Percentiles rank a stretch among this genome's conserved stretches.
Conservation (phyloP, 2,797 vertebrate genomes). For the Gymnopithys bicolor region DNA sequence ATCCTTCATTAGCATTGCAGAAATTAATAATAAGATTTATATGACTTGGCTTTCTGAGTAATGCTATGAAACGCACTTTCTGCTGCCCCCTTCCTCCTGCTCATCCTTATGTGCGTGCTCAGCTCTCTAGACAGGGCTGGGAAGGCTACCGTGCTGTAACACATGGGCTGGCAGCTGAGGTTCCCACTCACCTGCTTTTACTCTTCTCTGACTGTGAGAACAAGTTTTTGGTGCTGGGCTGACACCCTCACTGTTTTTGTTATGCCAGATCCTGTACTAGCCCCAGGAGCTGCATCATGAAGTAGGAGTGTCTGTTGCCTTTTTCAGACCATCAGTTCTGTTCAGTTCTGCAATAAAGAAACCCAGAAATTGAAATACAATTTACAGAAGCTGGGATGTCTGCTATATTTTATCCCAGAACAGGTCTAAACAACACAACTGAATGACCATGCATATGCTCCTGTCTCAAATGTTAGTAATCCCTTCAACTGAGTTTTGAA, state of each 20-base stretch:
- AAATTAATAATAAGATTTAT: not conserved
- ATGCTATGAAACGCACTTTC: not conserved
- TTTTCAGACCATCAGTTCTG: not conserved
- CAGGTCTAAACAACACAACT: not conserved
- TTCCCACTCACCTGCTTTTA: not conserved
- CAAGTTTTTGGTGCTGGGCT: not conserved
- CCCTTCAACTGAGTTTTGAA: not conserved
- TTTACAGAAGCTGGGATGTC: not conserved
- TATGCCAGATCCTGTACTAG: not conserved
- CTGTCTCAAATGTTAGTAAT: not conserved
- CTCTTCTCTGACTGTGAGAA: not conserved
- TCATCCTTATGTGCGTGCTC: not conserved
- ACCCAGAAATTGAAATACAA: not conserved
- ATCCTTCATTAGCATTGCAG: not conserved
- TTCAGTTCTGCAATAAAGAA: not conserved
- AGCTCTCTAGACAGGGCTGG: not conserved
- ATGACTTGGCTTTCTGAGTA: not conserved
- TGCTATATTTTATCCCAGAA: not conserved
- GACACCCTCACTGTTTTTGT: not conserved
- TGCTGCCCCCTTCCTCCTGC: not conserved
- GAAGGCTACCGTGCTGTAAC: not conserved
- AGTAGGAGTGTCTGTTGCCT: not conserved
- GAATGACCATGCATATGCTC: not conserved
- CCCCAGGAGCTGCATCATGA: not conserved
- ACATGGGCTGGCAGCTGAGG: fast-evolving